Conservation (phyloP, 2,797 vertebrate genomes). For the Falco peregrinus region DNA sequence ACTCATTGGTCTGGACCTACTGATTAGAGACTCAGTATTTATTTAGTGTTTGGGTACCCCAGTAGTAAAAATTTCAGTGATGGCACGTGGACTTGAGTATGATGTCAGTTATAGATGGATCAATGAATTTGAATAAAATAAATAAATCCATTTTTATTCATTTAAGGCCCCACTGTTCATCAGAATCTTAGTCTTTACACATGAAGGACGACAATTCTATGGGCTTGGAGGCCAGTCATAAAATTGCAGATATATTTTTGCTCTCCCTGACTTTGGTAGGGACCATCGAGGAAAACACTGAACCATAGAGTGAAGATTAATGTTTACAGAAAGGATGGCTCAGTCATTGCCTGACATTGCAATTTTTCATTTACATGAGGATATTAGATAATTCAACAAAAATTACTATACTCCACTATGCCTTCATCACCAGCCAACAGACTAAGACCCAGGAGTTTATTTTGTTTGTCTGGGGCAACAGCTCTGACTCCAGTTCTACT, state of each 20-base stretch:
- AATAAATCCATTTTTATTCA: not conserved
- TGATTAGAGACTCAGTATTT: not conserved
- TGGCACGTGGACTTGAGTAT: not conserved
- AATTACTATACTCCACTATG: not conserved
- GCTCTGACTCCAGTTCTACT: conserved; percentile 24
- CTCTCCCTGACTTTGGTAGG: not conserved
- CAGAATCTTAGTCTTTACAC: not conserved
- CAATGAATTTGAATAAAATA: not conserved
- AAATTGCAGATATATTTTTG: not conserved
- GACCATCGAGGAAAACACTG: not conserved
- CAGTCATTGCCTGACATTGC: not conserved
- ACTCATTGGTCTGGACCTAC: not conserved
- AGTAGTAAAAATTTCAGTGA: not conserved
- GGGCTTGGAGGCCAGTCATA: not conserved
- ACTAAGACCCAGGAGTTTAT: conserved; percentile 16
- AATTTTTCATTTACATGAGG: not conserved
- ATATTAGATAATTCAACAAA: not conserved
- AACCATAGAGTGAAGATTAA: not conserved
- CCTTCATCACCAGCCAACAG: not conserved
- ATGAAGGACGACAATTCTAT: not conserved
- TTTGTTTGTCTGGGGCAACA: conserved; percentile 44
- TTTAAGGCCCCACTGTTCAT: not conserved
- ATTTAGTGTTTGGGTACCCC: not conserved
- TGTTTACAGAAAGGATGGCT: not conserved
- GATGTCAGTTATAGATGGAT: not conserved